Base-by-base conservation (phyloP, 2,797 vertebrate genomes). In the Hipposideros larvatus region DNA sequence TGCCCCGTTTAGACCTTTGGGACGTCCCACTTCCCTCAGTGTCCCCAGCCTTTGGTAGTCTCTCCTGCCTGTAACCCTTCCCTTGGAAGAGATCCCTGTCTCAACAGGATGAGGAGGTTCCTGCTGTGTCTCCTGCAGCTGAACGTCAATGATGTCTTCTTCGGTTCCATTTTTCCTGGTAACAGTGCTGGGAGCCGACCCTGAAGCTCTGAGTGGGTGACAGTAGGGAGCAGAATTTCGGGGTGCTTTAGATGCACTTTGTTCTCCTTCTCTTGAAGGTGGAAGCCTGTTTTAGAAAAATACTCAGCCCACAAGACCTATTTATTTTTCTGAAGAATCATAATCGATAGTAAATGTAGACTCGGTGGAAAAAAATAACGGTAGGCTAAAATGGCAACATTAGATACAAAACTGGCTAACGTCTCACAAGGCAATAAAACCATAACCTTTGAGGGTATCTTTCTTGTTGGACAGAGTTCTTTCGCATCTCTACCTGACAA, bases 281-380 rank as follows among this genome's bases (percentile, higher is more conserved):
- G n/a, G 65, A 48, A 66, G 41, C 68, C 85, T 90, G 37, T 85
- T 93, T 96, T 43, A 90, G 73, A 86, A 96, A 86, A 28, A 59
- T 57, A 86, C 65, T 71, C 31, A 51, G 26, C 11, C n/a, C n/a
- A 31, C 66, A 61, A 37, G 66, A 74, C 18, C 31, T 61, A 53
- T 66, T 83, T 77, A 19, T 80, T 80, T 79, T 89, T 37, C 41
- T 37, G 51, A n/a, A 75, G 80, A 78, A 53, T 65, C 63, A 24
- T 53, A 18, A 63, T 77, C 11, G 55, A 19, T 63, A 48, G 34
- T 34, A 88, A 83, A 63, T 55, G 4, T 95, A 48, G 26, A 41
- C 19, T 74, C 68, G 11, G 59, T 18, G 77, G 65, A 28, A 13
- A 61, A 43, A 88, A 43, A 78, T 48, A 31, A 77, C 2, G 28